These are phyloP conservation scores for Pungitius pungitius DNA, from an alignment of 2,113 vertebrate genomes.

Conservation along the genomic window DNA sequence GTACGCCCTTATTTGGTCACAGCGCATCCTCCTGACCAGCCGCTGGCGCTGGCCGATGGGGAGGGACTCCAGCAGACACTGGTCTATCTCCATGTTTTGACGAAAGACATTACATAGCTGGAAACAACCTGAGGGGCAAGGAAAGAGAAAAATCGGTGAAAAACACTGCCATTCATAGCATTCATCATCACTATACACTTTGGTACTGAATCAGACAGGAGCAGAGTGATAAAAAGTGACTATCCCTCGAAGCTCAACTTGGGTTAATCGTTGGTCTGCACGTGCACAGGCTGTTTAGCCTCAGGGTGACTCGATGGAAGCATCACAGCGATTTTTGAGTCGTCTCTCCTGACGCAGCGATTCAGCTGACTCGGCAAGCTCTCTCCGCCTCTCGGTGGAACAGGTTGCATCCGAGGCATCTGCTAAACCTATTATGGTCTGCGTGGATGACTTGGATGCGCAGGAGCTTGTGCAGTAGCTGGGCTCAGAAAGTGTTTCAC, in stretches of 20 bases:
- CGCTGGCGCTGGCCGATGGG: conserved; percentile 93
- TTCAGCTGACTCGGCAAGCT: conserved; percentile 61
- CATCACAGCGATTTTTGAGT: conserved; percentile 24
- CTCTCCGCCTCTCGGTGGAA: conserved; percentile 45
- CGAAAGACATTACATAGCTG: conserved; percentile 98
- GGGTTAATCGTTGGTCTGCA: no score
- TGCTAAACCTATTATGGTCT: conserved; percentile 41
- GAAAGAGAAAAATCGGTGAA: conserved; percentile 8
- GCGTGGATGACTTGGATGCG: conserved; percentile 23
- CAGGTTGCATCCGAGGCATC: conserved; percentile 44
- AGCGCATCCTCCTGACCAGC: conserved; percentile 93
- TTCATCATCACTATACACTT: conserved; percentile 1
- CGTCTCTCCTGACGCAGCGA: conserved; percentile 37
- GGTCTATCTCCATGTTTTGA: conserved; percentile 99
- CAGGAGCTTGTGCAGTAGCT: conserved; percentile 13
- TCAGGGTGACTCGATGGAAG: conserved; percentile 25
- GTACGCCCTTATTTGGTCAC: conserved; percentile 92
- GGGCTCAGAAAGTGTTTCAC: conserved; percentile 1
- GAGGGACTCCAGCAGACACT: conserved; percentile 97
- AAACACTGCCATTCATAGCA: conserved; percentile 4
- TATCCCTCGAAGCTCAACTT: no score
- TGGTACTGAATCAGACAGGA: conserved; percentile 21
- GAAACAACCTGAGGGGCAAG: conserved; percentile 88
- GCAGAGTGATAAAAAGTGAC: conserved; percentile 23
- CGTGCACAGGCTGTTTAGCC: conserved; percentile 47